Conservation (phyloP, 2,888 invertebrate genomes). For the Lypha dubia region DNA sequence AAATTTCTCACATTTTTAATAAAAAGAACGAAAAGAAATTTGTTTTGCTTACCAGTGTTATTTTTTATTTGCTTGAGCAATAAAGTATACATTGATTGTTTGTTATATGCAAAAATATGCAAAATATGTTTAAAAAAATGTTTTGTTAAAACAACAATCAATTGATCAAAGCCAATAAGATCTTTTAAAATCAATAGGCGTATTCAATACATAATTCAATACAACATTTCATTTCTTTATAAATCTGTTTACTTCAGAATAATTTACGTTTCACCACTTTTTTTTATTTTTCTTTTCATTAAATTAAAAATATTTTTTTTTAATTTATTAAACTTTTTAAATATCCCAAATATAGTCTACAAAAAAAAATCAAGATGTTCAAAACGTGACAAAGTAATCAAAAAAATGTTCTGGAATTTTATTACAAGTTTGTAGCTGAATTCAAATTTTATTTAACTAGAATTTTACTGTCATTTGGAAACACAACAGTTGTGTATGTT, state of each 20-base stretch:
- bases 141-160: background rate
- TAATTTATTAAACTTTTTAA: slow-evolving; percentile 16
- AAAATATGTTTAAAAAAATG: background rate
- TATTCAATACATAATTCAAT: slow-evolving; percentile 27
- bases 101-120: background rate
- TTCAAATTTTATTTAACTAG: slow-evolving; percentile 30
- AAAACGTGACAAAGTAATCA: slow-evolving; percentile 52
- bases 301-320: background rate
- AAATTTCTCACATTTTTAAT: no score
- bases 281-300: slow-evolving; percentile 17
- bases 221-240: background rate
- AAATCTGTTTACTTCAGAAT: slow-evolving; percentile 8
- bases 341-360: slow-evolving; percentile 3
- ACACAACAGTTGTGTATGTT: background rate
- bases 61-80: no score
- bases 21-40: no score
- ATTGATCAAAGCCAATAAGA: background rate
- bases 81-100: background rate
- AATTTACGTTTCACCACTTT: slow-evolving; percentile 25
- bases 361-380: slow-evolving; percentile 23
- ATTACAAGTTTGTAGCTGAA: slow-evolving; percentile 22
- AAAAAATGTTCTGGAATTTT: slow-evolving; percentile 21
- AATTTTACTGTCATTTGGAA: slow-evolving; percentile 11
- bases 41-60: no score
- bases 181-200: background rate